Percentiles rank a stretch among this genome's conserved stretches.
phyloP scores from a whole-genome alignment of 2,797 vertebrate species.

The Passerculus sandwichensis region DNA sequence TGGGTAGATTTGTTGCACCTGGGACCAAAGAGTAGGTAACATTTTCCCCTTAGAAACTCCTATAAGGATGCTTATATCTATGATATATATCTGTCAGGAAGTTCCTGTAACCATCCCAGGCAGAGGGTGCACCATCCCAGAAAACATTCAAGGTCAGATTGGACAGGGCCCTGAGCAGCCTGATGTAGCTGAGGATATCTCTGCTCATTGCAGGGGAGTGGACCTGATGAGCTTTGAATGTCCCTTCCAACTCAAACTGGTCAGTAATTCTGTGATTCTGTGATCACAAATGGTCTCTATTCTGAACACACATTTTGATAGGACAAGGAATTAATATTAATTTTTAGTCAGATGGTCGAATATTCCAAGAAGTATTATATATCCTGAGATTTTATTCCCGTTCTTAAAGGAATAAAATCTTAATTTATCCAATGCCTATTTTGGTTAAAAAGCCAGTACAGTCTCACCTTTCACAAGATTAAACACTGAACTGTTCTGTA shows the following conservation, averaged over 20 bases:
- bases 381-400: neutral
- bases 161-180: neutral
- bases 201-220: neutral
- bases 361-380: neutral
- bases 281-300: accelerated
- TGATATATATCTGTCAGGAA: neutral
- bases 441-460: neutral
- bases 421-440: neutral
- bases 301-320: neutral
- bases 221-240: neutral
- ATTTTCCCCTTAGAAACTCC: neutral
- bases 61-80: neutral
- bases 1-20: neutral
- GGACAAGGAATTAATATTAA: neutral
- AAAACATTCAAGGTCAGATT: neutral
- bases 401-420: neutral
- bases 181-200: neutral
- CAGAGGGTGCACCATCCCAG: neutral
- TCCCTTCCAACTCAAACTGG: neutral
- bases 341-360: neutral
- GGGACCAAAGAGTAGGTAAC: neutral
- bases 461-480: neutral
- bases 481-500: neutral
- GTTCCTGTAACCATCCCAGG: neutral
- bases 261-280: neutral